A percentile compares a stretch with the other conserved stretches of the same genome.
phyloP scores from a whole-genome alignment of 2,797 vertebrate species.

The Micromesistius poutassou region DNA sequence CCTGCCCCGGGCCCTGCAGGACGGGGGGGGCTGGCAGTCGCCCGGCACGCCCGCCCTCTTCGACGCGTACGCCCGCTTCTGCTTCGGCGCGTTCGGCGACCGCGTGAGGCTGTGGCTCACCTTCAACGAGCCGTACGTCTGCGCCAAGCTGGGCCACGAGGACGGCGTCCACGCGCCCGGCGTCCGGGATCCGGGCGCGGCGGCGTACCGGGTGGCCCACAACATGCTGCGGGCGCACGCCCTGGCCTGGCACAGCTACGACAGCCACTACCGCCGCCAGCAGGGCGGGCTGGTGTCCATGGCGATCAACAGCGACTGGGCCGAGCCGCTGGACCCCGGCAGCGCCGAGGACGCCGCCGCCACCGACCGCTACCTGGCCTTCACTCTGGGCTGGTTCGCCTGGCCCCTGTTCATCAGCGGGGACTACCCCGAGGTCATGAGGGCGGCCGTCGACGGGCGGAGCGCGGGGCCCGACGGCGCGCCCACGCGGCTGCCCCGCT shows the following conservation, averaged over 20 bases:
- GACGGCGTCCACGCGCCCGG: conserved; percentile 67
- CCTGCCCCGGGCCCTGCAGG: conserved; percentile 79
- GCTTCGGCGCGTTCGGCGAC: conserved; percentile 79
- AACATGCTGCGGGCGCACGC: conserved; percentile 78
- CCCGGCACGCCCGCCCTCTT: conserved; percentile 62
- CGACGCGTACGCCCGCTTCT: conserved; percentile 75
- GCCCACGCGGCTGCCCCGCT: conserved; percentile 67
- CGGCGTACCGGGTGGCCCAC: conserved; percentile 72
- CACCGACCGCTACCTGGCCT: conserved; percentile 64
- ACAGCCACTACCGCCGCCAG: conserved; percentile 62
- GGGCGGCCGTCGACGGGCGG: conserved; percentile 67
- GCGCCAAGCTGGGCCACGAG: conserved; percentile 69
- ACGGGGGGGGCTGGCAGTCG: conserved; percentile 74
- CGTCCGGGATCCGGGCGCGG: conserved; percentile 62
- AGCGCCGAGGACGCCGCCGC: conserved; percentile 66
- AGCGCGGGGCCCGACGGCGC: too few relatives aligned
- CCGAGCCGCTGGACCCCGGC: conserved; percentile 63
- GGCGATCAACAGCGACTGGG: conserved; percentile 74
- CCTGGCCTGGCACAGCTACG: conserved; percentile 78
- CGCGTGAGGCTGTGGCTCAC: conserved; percentile 81
- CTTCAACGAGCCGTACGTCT: conserved; percentile 75
- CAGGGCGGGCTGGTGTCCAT: conserved; percentile 73
- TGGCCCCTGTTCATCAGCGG: conserved; percentile 79
- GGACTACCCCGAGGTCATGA: conserved; percentile 78
- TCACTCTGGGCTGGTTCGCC: conserved; percentile 77